phyloP scores from a whole-genome alignment of 2,797 vertebrate species.

The Pachyuromys duprasi region DNA sequence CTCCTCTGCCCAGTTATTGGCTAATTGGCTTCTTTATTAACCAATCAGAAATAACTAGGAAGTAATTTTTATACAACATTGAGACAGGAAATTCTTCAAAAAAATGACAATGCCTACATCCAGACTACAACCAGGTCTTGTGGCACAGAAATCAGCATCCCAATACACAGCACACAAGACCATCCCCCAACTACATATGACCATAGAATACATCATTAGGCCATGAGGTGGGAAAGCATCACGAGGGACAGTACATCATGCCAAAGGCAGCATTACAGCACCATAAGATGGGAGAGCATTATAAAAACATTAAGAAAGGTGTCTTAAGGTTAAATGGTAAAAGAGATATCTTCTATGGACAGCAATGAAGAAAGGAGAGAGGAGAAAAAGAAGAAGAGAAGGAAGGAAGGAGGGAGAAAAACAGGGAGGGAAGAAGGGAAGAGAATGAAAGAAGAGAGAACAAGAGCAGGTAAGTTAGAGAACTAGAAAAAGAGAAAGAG shows the following conservation, averaged over 20 bases:
- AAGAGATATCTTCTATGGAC: not conserved
- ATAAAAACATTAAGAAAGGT: not conserved
- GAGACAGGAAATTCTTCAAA: too few relatives aligned
- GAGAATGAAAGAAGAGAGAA: not conserved
- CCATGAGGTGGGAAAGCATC: not conserved
- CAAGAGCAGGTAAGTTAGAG: not conserved
- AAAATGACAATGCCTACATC: too few relatives aligned
- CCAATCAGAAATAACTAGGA: too few relatives aligned
- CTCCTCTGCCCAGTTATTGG: too few relatives aligned
- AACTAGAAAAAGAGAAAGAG: not conserved
- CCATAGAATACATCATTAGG: not conserved
- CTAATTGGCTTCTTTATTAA: too few relatives aligned
- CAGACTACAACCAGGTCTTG: too few relatives aligned
- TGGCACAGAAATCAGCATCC: too few relatives aligned
- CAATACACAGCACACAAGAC: too few relatives aligned
- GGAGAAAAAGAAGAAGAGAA: not conserved
- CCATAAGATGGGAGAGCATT: not conserved
- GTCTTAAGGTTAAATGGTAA: not conserved
- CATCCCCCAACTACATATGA: too few relatives aligned
- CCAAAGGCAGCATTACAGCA: not conserved
- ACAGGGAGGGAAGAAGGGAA: not conserved
- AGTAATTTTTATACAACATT: too few relatives aligned
- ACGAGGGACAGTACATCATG: not conserved
- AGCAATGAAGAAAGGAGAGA: too few relatives aligned
- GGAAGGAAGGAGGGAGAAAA: not conserved